These are phyloP conservation scores for Trilocha varians DNA, from an alignment of 2,888 invertebrate genomes.

Conservation along the genomic window DNA sequence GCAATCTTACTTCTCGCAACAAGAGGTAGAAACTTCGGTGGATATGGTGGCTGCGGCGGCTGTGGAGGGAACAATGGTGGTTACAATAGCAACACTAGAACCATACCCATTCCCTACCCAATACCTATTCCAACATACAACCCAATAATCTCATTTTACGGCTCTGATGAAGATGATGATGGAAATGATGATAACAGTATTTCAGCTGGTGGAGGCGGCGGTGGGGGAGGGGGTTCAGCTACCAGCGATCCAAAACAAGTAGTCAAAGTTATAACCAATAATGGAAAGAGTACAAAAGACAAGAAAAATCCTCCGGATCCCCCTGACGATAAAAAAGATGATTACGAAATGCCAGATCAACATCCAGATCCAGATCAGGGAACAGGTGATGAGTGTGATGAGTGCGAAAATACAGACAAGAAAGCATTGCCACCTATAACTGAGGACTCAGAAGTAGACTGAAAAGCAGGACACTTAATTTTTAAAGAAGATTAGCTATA, in stretches of 20 bases:
- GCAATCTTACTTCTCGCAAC: conserved; percentile 37
- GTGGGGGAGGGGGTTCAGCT: conserved; percentile 3
- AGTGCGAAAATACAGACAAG: too few relatives aligned
- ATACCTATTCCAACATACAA: conserved; percentile 41
- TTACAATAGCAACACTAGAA: conserved; percentile 21
- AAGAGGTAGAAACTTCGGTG: conserved; percentile 24
- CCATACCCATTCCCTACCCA: conserved; percentile 42
- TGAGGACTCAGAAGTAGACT: too few relatives aligned
- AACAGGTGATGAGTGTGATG: too few relatives aligned
- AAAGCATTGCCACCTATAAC: too few relatives aligned
- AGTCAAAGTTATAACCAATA: conserved; percentile 16
- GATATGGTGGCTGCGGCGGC: conserved; percentile 10
- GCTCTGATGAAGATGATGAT: conserved; percentile 10
- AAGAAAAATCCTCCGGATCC: too few relatives aligned
- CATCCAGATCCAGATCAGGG: too few relatives aligned
- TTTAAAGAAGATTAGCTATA: too few relatives aligned
- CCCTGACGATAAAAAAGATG: too few relatives aligned
- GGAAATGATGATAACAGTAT: conserved; percentile 1
- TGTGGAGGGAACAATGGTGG: conserved; percentile 26
- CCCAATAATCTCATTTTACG: conserved; percentile 24
- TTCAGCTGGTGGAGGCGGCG: not conserved
- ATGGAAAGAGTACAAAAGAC: conserved; percentile 4
- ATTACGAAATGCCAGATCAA: too few relatives aligned
- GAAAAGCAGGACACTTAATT: too few relatives aligned
- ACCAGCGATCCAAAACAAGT: conserved; percentile 8